These are phyloP conservation scores for Lacerta agilis DNA, from an alignment of 2,797 vertebrate species.

Conservation along the genomic window DNA sequence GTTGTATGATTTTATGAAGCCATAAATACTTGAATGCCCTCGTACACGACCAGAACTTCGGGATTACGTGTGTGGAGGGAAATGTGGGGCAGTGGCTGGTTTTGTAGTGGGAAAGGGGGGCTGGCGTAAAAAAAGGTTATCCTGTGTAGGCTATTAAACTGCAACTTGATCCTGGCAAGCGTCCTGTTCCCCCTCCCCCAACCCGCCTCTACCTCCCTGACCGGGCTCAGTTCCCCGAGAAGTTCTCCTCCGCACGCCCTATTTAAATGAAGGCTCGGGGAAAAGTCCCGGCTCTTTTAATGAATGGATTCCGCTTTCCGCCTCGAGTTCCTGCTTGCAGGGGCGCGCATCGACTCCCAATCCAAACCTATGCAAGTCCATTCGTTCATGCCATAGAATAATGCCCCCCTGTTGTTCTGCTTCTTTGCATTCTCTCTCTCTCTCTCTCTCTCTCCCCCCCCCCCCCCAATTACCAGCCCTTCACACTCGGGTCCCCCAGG, in stretches of 20 bases:
- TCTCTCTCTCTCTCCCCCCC: too few species aligned
- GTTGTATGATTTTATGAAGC: slow-evolving; percentile 36
- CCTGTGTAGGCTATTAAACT: neutral
- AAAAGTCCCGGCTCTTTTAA: too few species aligned
- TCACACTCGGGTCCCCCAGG: too few species aligned
- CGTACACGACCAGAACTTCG: slow-evolving; percentile 26
- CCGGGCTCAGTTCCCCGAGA: neutral
- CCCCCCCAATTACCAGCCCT: too few species aligned
- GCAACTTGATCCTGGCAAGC: slow-evolving; percentile 9
- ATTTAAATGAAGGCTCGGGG: neutral
- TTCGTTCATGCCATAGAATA: neutral
- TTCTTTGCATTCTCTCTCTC: neutral
- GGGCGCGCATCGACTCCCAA: neutral
- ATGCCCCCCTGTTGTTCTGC: neutral
- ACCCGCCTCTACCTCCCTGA: neutral
- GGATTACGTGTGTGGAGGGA: slow-evolving; percentile 27
- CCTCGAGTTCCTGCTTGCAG: neutral
- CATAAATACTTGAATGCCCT: slow-evolving; percentile 32
- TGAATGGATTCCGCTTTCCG: too few species aligned
- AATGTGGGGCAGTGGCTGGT: slow-evolving; percentile 9
- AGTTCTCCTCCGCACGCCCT: neutral
- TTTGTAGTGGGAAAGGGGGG: neutral
- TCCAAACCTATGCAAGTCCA: neutral
- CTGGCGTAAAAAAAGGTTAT: neutral
- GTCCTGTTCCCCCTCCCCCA: neutral